Conservation (phyloP, 2,888 invertebrate genomes). For the Timema podura region DNA sequence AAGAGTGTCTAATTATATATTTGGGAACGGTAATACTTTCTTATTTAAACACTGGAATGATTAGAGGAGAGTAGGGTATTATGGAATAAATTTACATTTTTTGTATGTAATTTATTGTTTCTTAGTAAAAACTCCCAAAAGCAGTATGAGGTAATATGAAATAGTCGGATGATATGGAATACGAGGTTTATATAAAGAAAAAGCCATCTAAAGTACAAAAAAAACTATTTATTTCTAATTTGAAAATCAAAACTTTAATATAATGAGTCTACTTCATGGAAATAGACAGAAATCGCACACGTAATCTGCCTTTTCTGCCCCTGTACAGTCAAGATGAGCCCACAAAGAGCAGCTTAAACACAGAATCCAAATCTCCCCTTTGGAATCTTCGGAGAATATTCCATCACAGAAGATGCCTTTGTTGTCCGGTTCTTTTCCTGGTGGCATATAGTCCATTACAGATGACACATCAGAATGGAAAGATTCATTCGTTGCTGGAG, state of each 20-base stretch:
- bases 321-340: slow-evolving; percentile 31
- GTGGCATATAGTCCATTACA: slow-evolving; percentile 12
- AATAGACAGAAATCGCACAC: slow-evolving; percentile 3
- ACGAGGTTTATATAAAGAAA: not conserved
- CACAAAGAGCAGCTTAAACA: slow-evolving; percentile 29
- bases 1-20: no score
- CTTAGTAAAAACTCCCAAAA: no score
- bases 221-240: not conserved
- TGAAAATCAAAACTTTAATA: not conserved
- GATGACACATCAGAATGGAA: not conserved
- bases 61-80: no score
- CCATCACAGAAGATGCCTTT: slow-evolving; percentile 29
- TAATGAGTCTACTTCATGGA: not conserved
- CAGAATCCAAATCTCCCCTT: slow-evolving; percentile 27
- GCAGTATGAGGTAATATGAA: not conserved
- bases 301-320: slow-evolving; percentile 29
- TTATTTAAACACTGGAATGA: no score
- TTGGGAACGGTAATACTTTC: no score
- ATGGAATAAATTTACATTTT: no score
- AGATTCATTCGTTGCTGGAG: not conserved
- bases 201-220: no score
- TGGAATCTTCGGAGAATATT: slow-evolving; percentile 27
- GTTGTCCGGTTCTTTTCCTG: slow-evolving; percentile 14
- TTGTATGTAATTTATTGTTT: no score
- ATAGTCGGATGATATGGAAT: slow-evolving; percentile 12